Percentiles rank a stretch among this genome's conserved stretches.
Conservation (phyloP, 2,113 vertebrate species). For the Tetrax tetrax region DNA sequence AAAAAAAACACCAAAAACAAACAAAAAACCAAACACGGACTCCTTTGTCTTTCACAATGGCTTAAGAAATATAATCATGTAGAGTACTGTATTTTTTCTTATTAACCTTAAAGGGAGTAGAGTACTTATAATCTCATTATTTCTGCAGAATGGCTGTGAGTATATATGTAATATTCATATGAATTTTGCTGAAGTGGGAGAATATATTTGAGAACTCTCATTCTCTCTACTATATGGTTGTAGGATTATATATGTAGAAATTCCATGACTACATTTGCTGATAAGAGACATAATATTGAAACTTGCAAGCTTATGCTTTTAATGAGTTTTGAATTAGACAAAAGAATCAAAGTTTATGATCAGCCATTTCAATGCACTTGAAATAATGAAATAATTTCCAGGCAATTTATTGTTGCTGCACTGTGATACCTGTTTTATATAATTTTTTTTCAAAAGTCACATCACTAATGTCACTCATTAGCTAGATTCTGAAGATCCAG, state of each 20-base stretch:
- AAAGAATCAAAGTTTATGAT: not conserved
- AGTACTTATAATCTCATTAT: slow-evolving; percentile 62
- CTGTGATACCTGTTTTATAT: not conserved
- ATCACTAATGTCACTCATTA: not conserved
- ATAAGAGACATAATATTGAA: not conserved
- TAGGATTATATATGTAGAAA: slow-evolving; percentile 27
- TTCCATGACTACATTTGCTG: not conserved
- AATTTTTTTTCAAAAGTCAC: not conserved
- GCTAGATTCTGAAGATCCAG: not conserved
- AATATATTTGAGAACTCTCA: slow-evolving; percentile 39
- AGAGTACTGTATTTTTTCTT: slow-evolving; percentile 1
- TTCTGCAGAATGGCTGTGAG: slow-evolving; percentile 6
- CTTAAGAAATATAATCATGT: slow-evolving; percentile 55
- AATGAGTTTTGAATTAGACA: not conserved
- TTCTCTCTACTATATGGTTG: slow-evolving; percentile 51
- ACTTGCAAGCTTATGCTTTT: not conserved
- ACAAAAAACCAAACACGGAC: not conserved
- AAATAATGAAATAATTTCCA: not conserved
- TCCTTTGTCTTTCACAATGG: slow-evolving; percentile 46
- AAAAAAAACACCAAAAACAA: too few species aligned
- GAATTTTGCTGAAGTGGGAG: slow-evolving; percentile 47
- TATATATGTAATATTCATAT: slow-evolving; percentile 56
- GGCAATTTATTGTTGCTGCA: not conserved
- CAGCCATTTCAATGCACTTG: not conserved
- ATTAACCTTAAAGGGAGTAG: slow-evolving; percentile 14